Conservation (phyloP, 2,888 invertebrate species). For the Phymatocera aterrima region DNA sequence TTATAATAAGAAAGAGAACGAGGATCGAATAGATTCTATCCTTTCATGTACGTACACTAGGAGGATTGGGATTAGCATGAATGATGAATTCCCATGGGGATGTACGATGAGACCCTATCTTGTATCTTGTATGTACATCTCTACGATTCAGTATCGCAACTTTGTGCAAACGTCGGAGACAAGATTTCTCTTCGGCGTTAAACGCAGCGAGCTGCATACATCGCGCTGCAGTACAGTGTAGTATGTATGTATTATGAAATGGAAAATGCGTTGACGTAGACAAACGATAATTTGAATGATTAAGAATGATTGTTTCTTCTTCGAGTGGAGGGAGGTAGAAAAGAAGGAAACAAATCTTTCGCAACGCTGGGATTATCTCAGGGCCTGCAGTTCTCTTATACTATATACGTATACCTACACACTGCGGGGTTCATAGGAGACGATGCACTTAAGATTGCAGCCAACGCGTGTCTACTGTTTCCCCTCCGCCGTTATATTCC, state of each 20-base stretch:
- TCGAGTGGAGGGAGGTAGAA: background rate
- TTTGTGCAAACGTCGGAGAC: background rate
- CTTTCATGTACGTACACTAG: background rate
- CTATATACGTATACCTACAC: too few species aligned
- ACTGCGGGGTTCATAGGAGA: too few species aligned
- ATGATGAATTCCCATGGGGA: background rate
- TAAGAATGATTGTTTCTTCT: slow-evolving; percentile 26
- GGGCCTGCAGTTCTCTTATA: background rate
- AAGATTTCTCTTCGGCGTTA: background rate
- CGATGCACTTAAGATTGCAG: slow-evolving; percentile 34
- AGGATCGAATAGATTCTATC: too few species aligned
- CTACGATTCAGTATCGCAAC: too few species aligned
- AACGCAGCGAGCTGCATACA: background rate
- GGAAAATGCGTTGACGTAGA: slow-evolving; percentile 12
- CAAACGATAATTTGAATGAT: slow-evolving; percentile 23
- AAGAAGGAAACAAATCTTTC: background rate
- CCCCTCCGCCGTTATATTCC: background rate
- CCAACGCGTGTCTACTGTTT: background rate
- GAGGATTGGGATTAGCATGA: background rate
- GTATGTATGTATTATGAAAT: too few species aligned
- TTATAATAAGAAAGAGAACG: background rate
- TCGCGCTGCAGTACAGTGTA: too few species aligned
- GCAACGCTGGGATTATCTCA: background rate
- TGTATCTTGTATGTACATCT: too few species aligned
- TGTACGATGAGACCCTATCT: too few species aligned